Base-by-base conservation (phyloP, 2,888 invertebrate genomes). In the Campoletis raptor region DNA sequence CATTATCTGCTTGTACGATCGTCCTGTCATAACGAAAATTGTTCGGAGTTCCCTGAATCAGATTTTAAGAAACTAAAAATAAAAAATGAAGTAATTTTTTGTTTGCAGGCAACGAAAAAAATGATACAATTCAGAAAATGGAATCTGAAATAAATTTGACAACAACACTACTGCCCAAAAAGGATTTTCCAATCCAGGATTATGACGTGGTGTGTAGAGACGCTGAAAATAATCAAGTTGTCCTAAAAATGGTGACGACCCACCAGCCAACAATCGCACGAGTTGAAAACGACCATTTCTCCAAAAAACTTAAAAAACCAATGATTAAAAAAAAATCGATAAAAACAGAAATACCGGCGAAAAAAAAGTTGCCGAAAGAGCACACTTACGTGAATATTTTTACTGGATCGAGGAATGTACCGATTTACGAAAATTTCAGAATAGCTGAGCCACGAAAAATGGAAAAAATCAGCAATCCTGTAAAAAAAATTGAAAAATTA, bases 341-440 rank as follows among this genome's bases (percentile, higher is more conserved):
- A 40, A 81, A 72, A 24, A 74, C 30, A 9, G 52, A 61, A 37
- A 48, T 36, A 15, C 2, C 40, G 7, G 10, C 36, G 2, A 80
- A 78, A 76, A 40, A n/a, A 5, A 74, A 84, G 69, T 42, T 48
- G 2, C 69, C 64, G 6, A 52, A 0, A n/a, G 86, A 86, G 48
- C 91, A 90, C 18, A 85, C 89, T n/a, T 92, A 92, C 81, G 92
- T 88, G 1, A 92, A 92, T 78, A 86, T 92, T 1, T 92, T 92
- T 64, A 88, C 89, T 6, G 86, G 82, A 7, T 70, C 80, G 6
- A 81, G 83, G 37, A 84, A 85, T 9, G 86, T 69, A 7, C 92
- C 92, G 37, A 89, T 92, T 83, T 92, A 92, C 67, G 92, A 92
- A 69, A 92, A 92, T 84, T 90, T 88, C 67, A 87, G 86, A 21